Base-by-base conservation (phyloP, 2,888 invertebrate species). In the Synanthedon vespiformis region DNA sequence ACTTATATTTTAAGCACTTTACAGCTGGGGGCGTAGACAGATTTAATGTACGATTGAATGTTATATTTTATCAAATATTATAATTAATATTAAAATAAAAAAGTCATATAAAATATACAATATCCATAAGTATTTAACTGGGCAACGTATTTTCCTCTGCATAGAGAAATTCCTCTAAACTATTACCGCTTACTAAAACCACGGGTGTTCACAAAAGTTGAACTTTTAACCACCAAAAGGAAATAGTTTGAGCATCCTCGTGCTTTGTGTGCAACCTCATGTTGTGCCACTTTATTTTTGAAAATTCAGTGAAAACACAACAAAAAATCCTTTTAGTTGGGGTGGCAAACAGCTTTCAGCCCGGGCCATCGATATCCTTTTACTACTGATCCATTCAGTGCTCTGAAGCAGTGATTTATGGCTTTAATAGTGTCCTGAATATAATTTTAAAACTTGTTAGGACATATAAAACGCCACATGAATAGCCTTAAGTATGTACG, bases 171-270 rank as follows among this genome's bases (percentile, higher is more conserved):
- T 50, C 54, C 48, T 16, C 2, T 50, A 49, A 58, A 58, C 54
- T 58, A 55, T 53, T 16, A 49, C 50, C 52, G 52, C 49, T 56
- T 57, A 55, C 59, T 44, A 44, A 34, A 34, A 58, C 50, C 56
- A 57, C 53, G 51, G 56, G 58, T 61, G 58, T 62, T 55, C 58
- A 61, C 61, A 61, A 67, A 70, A 67, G 61, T 66, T 65, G 55
- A 55, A 62, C 57, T 60, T 61, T 53, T 58, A 60, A 66, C 62
- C 61, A 40, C 58, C 51, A 56, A 44, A 61, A 60, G 62, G 57
- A 59, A 65, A 66, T 67, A 67, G 62, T 70, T 70, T 54, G 59
- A 59, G 58, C 61, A 61, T 60, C 61, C 57, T 59, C 53, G 59
- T 56, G 13, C 64, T 68, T 62, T 58, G 61, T 62, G 54, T 55